phyloP scores from a whole-genome alignment of 2,797 vertebrate species.

The Carduelis carduelis region DNA sequence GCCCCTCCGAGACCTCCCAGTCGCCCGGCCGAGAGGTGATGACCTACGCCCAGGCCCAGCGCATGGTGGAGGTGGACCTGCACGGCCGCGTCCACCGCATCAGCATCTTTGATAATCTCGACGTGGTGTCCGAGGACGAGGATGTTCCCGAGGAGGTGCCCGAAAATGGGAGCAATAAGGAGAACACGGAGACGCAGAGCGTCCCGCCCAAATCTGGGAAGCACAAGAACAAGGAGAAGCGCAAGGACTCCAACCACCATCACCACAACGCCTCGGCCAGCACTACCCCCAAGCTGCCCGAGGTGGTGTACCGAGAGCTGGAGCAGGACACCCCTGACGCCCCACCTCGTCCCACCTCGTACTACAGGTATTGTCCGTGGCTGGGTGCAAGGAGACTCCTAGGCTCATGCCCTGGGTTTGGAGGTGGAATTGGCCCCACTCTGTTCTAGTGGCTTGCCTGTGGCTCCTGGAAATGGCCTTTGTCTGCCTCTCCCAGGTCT shows the following conservation, averaged over 20 bases:
- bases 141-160: conserved; percentile 75
- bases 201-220: conserved; percentile 92
- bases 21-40: conserved; percentile 94
- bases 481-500: not conserved
- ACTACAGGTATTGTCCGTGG: conserved; percentile 86
- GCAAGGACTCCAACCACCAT: conserved; percentile 85
- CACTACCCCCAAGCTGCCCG: conserved; percentile 91
- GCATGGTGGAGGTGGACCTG: conserved; percentile 96
- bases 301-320: conserved; percentile 94
- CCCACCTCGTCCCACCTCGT: conserved; percentile 88
- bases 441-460: accelerated
- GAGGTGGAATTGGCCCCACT: not conserved
- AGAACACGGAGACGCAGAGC: conserved; percentile 84
- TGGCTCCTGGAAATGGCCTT: not conserved
- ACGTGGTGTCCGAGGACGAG: conserved; percentile 96
- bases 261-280: conserved; percentile 85
- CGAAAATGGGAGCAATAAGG: conserved; percentile 85
- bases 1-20: conserved; percentile 88
- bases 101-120: conserved; percentile 97
- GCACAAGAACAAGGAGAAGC: conserved; percentile 95
- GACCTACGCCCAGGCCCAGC: conserved; percentile 97
- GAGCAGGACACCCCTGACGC: conserved; percentile 94
- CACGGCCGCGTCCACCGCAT: conserved; percentile 95
- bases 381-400: not conserved
- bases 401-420: not conserved